These are phyloP conservation scores for Galerucella pusilla DNA, from an alignment of 2,888 invertebrate genomes.

Conservation along the genomic window DNA sequence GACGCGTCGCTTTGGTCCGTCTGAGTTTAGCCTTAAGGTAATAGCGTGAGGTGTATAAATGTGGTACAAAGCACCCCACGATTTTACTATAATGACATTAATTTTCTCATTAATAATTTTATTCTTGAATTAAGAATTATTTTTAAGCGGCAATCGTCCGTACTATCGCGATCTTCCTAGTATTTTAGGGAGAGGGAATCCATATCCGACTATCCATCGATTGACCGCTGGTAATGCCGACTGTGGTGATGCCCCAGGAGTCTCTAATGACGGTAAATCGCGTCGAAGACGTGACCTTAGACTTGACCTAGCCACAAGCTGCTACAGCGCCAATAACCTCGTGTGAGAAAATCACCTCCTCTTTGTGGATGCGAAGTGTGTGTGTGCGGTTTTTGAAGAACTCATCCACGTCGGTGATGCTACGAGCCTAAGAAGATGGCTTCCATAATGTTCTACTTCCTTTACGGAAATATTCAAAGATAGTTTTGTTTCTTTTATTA, in stretches of 20 bases:
- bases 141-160: neutral
- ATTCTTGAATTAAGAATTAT: no score
- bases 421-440: neutral
- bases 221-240: conserved; percentile 17
- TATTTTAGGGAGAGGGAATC: neutral
- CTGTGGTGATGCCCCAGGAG: conserved; percentile 33
- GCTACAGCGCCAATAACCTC: conserved; percentile 54
- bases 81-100: no score
- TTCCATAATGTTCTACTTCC: neutral
- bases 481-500: neutral
- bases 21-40: no score
- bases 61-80: no score
- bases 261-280: conserved; percentile 43
- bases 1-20: no score
- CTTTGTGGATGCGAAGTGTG: conserved; percentile 29
- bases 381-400: neutral
- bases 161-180: conserved; percentile 3
- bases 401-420: neutral
- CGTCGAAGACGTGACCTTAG: conserved; percentile 47
- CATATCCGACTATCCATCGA: conserved; percentile 14
- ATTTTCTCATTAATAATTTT: no score
- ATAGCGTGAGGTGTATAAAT: neutral
- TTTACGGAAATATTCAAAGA: neutral
- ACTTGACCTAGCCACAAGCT: conserved; percentile 49
- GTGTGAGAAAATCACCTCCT: conserved; percentile 52